A percentile compares a stretch with the other conserved stretches of the same genome.
phyloP scores from a whole-genome alignment of 64 coral and sea anemone genomes.

The Actinia equina region DNA sequence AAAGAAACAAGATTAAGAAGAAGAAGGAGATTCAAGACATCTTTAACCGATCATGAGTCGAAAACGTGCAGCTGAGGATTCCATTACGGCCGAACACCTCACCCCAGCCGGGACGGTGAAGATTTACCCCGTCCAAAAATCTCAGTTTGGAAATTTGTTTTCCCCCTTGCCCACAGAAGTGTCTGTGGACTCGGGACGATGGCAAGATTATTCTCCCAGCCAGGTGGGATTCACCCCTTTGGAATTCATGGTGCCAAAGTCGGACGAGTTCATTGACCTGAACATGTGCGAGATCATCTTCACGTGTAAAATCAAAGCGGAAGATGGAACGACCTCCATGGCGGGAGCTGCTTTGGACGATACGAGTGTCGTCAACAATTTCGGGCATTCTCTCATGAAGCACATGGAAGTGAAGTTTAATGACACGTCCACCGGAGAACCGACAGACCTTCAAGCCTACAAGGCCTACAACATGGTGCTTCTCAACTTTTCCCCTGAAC shows the following conservation, averaged over 20 bases:
- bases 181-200: background rate
- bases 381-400: background rate
- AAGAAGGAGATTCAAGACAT: background rate
- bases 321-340: background rate
- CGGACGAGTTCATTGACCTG: background rate
- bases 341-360: background rate
- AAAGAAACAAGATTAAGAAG: background rate
- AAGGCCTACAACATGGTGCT: background rate
- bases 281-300: background rate
- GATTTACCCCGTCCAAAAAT: background rate
- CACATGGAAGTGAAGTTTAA: background rate
- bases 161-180: background rate
- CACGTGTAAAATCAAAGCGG: no score
- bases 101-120: no score
- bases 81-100: background rate
- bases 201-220: background rate
- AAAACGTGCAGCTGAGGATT: background rate
- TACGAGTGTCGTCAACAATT: background rate
- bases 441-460: background rate
- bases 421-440: background rate
- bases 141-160: background rate
- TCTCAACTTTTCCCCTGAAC: background rate
- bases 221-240: background rate
- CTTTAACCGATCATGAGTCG: background rate
- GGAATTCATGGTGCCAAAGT: background rate